Evolutionary conservation across 2,888 invertebrate species (phyloP), one percentile per base, ranked within the genome.

Genomic region (Deilephila porcellus): DNA sequence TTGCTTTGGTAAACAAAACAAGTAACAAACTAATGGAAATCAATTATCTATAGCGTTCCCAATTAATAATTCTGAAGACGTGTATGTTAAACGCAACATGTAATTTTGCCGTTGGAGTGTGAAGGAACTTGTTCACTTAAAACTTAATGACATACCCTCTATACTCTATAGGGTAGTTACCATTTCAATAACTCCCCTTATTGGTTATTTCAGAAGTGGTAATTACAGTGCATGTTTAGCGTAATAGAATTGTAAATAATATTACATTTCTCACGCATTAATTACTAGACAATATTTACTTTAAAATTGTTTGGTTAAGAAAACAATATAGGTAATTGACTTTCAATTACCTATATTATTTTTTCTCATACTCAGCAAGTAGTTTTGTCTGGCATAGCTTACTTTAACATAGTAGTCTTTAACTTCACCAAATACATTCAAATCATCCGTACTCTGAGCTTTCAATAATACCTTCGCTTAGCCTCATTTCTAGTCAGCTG

Each of bases 71-170:
- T 52, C 45, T 17, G 17, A 67, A 45, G 25, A 25, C 25, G 17
- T 45, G 52, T 37, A 25, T 45, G 45, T 14, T 25, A 25, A 6
- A 14, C 45, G 25, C 52, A 52, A 52, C 5, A 67, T 52, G 25
- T 67, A 52, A 67, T 67, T 64, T 37, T 52, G 52, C 17, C 25
- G 52, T 45, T 67, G 14, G 67, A 52, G 67, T 20, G 25, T 52
- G 45, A 67, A 52, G 45, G 20, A 25, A 67, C 25, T 67, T 52
- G 25, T 11, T 64, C 25, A 45, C 20, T 19, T 20, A 45, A 67
- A 67, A 67, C 45, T 67, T 67, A 67, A 52, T 67, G 25, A 67
- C 52, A 25, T 52, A 67, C 20, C 25, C n/a, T 20, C 6, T 45
- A 56, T n/a, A 56, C n/a, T n/a, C 56, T 56, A 14, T 0, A 45